Evolutionary conservation across 2,113 vertebrate species (phyloP).

Genomic region (Tragelaphus buxtoni): DNA sequence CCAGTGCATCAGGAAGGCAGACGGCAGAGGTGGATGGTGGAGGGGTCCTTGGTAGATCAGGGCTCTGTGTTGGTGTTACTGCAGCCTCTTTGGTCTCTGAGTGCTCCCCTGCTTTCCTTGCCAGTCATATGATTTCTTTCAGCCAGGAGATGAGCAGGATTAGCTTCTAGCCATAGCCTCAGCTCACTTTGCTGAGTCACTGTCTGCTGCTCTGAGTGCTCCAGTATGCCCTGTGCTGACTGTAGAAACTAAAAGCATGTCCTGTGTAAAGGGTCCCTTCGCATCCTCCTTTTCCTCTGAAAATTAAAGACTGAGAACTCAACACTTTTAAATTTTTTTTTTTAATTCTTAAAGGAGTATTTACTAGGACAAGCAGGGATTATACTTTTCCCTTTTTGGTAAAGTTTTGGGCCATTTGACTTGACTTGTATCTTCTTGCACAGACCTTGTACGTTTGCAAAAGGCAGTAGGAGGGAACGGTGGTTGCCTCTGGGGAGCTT

Average conservation of each 20-base stretch:
- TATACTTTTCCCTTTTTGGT: not conserved
- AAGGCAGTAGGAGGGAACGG: not conserved
- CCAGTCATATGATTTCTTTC: not conserved
- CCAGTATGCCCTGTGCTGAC: not conserved
- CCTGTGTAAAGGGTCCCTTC: accelerated
- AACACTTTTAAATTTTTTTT: not conserved
- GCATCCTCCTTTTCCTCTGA: not conserved
- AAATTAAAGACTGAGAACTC: not conserved
- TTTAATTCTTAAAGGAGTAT: not conserved
- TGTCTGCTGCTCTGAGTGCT: accelerated
- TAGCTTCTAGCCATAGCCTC: not conserved
- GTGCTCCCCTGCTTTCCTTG: too few relatives aligned
- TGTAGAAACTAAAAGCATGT: not conserved
- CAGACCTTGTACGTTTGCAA: not conserved
- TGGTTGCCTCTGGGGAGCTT: not conserved
- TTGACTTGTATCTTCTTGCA: not conserved
- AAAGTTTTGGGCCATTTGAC: not conserved
- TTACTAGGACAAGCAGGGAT: not conserved
- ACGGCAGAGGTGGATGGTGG: not conserved
- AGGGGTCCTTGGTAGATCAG: not conserved
- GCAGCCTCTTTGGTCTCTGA: not conserved
- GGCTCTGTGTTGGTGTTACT: not conserved
- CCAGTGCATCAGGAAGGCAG: not conserved
- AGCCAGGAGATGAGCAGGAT: not conserved
- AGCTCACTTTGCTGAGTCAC: not conserved